phyloP scores from a whole-genome alignment of 2,797 vertebrate species.

The Sarcoramphus papa region DNA sequence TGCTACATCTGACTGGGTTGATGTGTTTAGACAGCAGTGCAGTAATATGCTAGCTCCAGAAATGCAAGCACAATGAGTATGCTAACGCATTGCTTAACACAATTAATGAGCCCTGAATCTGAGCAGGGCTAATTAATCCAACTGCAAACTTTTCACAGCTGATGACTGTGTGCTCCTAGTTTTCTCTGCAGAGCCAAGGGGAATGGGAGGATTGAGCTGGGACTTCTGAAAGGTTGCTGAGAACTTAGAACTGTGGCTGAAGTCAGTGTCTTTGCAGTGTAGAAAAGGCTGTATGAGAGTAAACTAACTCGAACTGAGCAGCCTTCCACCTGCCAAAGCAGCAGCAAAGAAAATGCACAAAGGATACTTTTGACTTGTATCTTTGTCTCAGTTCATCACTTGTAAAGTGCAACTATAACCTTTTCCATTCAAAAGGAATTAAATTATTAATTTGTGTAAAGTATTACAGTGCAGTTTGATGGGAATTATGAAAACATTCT shows the following conservation, averaged over 20 bases:
- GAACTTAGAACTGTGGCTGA: not conserved
- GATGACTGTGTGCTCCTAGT: not conserved
- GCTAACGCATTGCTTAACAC: not conserved
- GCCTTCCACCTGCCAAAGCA: not conserved
- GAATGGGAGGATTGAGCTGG: not conserved
- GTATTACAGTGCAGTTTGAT: not conserved
- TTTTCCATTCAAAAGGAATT: not conserved
- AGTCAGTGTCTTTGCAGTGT: not conserved
- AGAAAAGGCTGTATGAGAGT: not conserved
- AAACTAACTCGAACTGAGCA: not conserved
- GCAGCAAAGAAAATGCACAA: not conserved
- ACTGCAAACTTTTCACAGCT: not conserved
- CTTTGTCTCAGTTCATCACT: not conserved
- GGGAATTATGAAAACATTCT: not conserved
- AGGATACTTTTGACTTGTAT: not conserved
- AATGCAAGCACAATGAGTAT: not conserved
- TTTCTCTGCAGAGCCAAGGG: not conserved
- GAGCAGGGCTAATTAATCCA: not conserved
- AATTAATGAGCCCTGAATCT: not conserved
- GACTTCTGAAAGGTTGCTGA: not conserved
- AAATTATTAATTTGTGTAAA: not conserved
- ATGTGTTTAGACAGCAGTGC: not conserved
- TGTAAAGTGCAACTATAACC: not conserved
- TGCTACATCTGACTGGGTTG: rapidly evolving
- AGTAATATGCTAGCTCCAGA: not conserved